These are phyloP conservation scores for Macaria liturata DNA, from an alignment of 2,888 invertebrate genomes.

Conservation along the genomic window DNA sequence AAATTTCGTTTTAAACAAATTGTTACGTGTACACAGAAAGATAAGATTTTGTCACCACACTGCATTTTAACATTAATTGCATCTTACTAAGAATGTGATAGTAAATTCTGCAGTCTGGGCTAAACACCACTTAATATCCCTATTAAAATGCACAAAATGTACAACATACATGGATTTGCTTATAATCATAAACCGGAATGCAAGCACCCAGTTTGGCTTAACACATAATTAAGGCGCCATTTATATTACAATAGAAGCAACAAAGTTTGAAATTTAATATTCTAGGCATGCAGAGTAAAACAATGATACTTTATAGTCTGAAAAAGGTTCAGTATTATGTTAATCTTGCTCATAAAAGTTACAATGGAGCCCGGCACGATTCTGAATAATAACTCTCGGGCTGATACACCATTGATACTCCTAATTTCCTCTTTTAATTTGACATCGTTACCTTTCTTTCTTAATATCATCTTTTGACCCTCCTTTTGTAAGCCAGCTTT, in stretches of 20 bases:
- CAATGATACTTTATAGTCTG: slow-evolving; percentile 31
- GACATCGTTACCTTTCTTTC: slow-evolving; percentile 28
- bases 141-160: no score
- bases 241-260: slow-evolving; percentile 24
- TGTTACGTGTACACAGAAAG: no score
- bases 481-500: slow-evolving; percentile 30
- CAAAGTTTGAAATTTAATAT: slow-evolving; percentile 28
- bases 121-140: no score
- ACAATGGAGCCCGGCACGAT: slow-evolving; percentile 21
- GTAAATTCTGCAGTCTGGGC: no score
- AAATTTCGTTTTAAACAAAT: no score
- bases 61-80: no score
- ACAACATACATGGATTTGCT: not conserved
- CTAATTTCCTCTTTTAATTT: slow-evolving; percentile 31
- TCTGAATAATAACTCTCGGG: slow-evolving; percentile 17
- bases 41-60: no score
- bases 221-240: slow-evolving; percentile 16
- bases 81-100: no score
- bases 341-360: slow-evolving; percentile 29
- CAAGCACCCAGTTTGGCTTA: slow-evolving; percentile 12
- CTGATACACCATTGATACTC: slow-evolving; percentile 34
- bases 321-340: slow-evolving; percentile 32
- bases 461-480: slow-evolving; percentile 24
- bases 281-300: slow-evolving; percentile 34
- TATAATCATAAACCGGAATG: slow-evolving; percentile 7